These are phyloP conservation scores for Chrysogorgia sp. DNA, from an alignment of 92 coral and sea anemone species.

Conservation along the genomic window DNA sequence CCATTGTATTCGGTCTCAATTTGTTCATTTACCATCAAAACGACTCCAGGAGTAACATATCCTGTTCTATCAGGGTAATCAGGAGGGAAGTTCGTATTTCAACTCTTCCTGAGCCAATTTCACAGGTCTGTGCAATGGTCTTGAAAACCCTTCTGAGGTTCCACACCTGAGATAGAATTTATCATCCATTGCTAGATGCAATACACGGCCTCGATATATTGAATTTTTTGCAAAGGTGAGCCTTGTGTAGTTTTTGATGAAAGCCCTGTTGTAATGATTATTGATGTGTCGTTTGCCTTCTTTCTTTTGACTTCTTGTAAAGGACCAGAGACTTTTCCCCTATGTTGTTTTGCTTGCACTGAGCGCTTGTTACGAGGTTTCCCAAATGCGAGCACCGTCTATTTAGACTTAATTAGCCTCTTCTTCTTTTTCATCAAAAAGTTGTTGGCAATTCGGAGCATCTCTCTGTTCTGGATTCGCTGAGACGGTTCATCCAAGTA, in stretches of 20 bases:
- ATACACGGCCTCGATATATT: background rate
- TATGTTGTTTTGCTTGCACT: conserved; percentile 41
- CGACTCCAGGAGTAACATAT: conserved; percentile 49
- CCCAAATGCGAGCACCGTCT: conserved; percentile 3
- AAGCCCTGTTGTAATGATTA: conserved; percentile 51
- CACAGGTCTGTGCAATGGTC: conserved; percentile 29
- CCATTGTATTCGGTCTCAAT: conserved; percentile 37
- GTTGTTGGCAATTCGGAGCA: conserved; percentile 14
- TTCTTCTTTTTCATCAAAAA: conserved; percentile 1
- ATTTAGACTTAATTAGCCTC: background rate
- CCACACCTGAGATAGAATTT: conserved; percentile 39
- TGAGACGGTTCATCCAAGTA: conserved; percentile 22
- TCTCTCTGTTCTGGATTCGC: conserved; percentile 24
- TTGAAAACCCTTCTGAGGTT: conserved; percentile 34
- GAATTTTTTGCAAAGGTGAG: conserved; percentile 39
- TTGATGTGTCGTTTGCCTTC: conserved; percentile 12
- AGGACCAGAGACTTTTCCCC: conserved; percentile 24
- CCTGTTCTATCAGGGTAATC: conserved; percentile 31
- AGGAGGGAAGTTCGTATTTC: conserved; percentile 23
- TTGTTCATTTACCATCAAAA: conserved; percentile 55
- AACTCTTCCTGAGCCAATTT: conserved; percentile 18
- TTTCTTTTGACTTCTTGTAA: conserved; percentile 31
- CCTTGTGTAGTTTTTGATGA: conserved; percentile 51
- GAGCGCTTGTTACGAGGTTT: conserved; percentile 25
- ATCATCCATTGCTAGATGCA: conserved; percentile 13